These are phyloP conservation scores for Microcebus tavaratra DNA, from an alignment of 2,113 vertebrate species.

Conservation along the genomic window DNA sequence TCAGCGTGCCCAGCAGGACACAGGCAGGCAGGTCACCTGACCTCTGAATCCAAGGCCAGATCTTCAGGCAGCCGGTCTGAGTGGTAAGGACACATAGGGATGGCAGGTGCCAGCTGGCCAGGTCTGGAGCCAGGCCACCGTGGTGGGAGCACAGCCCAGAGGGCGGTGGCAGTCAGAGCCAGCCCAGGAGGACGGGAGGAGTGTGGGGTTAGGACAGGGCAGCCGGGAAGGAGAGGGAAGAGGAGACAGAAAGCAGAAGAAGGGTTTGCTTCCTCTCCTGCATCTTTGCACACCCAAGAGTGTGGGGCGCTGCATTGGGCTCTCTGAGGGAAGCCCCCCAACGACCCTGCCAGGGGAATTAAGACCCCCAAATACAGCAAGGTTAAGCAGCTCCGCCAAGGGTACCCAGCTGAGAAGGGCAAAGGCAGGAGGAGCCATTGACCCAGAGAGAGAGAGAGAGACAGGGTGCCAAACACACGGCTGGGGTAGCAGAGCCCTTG, in stretches of 20 bases:
- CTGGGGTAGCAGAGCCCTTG: not conserved
- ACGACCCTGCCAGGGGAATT: not conserved
- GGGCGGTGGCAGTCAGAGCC: not conserved
- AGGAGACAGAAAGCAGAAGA: constrained; percentile 23
- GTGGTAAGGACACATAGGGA: not conserved
- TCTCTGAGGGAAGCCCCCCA: not conserved
- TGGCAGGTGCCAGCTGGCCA: not conserved
- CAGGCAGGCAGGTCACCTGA: not conserved
- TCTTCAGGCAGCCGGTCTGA: not conserved
- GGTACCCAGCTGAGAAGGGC: not conserved
- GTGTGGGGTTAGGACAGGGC: not conserved
- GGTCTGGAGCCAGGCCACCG: not conserved
- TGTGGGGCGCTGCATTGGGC: not conserved
- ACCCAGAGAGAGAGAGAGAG: not conserved
- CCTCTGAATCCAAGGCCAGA: not conserved
- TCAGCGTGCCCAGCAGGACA: not conserved
- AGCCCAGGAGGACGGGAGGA: not conserved
- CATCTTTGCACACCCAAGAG: not conserved
- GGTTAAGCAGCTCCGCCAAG: not conserved
- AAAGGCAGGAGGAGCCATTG: too few species aligned
- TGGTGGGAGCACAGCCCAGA: not conserved
- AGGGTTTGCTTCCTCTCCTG: not conserved
- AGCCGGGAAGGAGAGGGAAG: not conserved
- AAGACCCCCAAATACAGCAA: not conserved
- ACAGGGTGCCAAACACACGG: fast-evolving